Conservation (phyloP, 2,113 vertebrate genomes). For the Suricata suricatta region DNA sequence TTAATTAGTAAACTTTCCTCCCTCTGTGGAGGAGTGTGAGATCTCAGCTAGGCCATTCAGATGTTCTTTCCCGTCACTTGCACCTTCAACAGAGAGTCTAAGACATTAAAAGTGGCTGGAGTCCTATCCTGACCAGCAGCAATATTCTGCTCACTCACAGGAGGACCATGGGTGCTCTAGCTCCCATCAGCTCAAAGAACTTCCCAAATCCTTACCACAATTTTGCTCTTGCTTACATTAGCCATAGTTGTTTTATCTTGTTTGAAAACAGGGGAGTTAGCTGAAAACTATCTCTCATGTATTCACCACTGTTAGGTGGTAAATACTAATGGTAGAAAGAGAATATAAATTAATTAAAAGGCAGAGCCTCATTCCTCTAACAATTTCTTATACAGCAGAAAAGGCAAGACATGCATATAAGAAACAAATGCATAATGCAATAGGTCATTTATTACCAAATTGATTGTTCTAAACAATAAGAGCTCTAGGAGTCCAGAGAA, state of each 20-base stretch:
- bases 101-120: neutral
- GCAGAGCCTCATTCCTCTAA: neutral
- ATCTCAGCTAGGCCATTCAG: neutral
- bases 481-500: neutral
- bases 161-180: neutral
- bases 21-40: neutral
- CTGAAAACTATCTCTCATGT: neutral
- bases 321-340: neutral
- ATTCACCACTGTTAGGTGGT: neutral
- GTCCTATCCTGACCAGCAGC: neutral
- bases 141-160: neutral
- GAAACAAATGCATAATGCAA: neutral
- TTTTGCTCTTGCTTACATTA: slow-evolving; percentile 5
- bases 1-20: neutral
- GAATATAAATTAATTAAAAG: neutral
- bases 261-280: neutral
- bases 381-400: neutral
- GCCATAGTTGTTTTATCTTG: neutral
- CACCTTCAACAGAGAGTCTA: neutral
- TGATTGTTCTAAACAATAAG: neutral
- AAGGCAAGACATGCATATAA: neutral
- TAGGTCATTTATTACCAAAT: neutral
- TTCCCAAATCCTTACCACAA: neutral
- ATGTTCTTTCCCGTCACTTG: neutral
- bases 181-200: neutral